Evolutionary conservation across 1,140 invertebrate species (phyloP).

Genomic region (Lasioglossum baleicum): DNA sequence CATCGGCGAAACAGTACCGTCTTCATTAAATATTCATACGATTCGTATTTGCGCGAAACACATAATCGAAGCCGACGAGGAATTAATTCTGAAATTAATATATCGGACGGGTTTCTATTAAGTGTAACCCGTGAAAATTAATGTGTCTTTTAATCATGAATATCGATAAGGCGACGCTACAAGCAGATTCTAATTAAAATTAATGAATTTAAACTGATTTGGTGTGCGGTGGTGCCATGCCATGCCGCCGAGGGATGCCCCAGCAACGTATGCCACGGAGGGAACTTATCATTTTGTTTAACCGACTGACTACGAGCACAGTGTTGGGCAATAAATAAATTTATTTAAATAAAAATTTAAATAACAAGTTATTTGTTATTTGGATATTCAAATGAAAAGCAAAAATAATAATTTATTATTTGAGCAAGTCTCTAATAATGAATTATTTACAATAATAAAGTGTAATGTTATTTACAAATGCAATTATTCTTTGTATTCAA

Average conservation of each 20-base stretch:
- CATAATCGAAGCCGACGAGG: conserved; percentile 9
- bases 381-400: too few species aligned
- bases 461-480: too few species aligned
- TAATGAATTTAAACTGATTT: conserved; percentile 17
- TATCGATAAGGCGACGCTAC: conserved; percentile 4
- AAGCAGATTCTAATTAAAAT: conserved; percentile 29
- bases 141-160: conserved; percentile 36
- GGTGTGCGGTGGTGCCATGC: background rate
- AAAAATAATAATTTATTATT: too few species aligned
- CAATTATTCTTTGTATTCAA: too few species aligned
- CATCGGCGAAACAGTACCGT: background rate
- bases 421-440: too few species aligned
- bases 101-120: background rate
- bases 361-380: too few species aligned
- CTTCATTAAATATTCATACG: conserved; percentile 17
- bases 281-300: conserved; percentile 23
- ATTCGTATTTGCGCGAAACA: background rate
- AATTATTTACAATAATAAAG: too few species aligned
- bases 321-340: too few species aligned
- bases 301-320: conserved; percentile 11
- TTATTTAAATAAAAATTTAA: too few species aligned
- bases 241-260: background rate
- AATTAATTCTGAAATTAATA: conserved; percentile 39
- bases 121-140: conserved; percentile 22
- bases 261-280: background rate